Evolutionary conservation across 2,113 vertebrate genomes (phyloP), one percentile per base, ranked within the genome.

Genomic region (Eolophus roseicapilla): DNA sequence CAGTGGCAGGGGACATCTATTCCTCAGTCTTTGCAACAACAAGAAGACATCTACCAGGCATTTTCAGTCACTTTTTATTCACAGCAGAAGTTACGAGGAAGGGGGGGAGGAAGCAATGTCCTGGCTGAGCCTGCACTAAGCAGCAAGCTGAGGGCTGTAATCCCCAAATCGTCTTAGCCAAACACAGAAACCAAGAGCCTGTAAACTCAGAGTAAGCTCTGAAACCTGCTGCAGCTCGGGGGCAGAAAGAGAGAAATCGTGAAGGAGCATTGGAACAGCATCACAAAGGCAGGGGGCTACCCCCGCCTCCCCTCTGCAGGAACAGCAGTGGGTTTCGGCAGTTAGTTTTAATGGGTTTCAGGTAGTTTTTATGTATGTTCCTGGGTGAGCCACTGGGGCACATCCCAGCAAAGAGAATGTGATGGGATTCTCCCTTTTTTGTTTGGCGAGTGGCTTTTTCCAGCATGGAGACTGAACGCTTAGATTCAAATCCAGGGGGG

Each of bases 161-260:
- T 95, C 94, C 78, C 35, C 75, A 95, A 97, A 97, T 95, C 82
- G 4, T 68, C 44, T 97, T 92, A 94, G 63, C 55, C 6, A 1
- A 68, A 75, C 10, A 23, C 83, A 75, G 91, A 90, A 91, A 89
- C 89, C 84, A 91, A 71, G 35, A 47, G 80, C 59, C 60, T 57
- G 44, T 50, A 95, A 73, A 91, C 65, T 29, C 74, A 63, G 78
- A 82, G 41, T 31, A 94, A 81, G 71, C 88, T 67, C 73, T 60
- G 50, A 39, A 87, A 91, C 62, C 91, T 65, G 57, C n/a, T 84
- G 80, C 55, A 59, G 57, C 57, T 23, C 57, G 24, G 23, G 23
- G 59, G 23, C n/a, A 37, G 6, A 41, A 65, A 52, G 3, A 24
- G 50, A 50, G 3, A 41, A 53, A 35, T 17, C 52, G 53, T 8